Evolutionary conservation across 2,797 vertebrate species (phyloP), one percentile per base, ranked within the genome.

Genomic region (Phalanger gymnotis): DNA sequence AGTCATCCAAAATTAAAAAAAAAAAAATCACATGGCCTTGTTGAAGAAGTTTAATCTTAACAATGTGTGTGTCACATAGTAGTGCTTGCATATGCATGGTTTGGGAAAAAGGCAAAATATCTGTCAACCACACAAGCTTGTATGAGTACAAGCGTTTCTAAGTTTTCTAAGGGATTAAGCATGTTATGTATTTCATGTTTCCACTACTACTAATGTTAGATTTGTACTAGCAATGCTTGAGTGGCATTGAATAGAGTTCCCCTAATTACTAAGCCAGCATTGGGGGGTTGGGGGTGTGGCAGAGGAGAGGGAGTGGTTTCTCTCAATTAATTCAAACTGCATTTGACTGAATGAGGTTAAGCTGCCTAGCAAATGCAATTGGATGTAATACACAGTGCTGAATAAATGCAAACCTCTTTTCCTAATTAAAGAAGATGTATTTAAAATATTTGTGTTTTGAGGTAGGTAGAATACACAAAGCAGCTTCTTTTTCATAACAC

Each of bases 401-500:
- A 94, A 92, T 58, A 90, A 94, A 90, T 52, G 4, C 1, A 92
- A 95, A 30, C 27, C 92, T n/a, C 47, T 95, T 93, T 94, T 90
- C 28, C 54, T 90, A 53, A 25, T 89, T 93, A 90, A 55, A 96
- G 40, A 92, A 54, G 30, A 91, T 92, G 51, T 92, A 94, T 22
- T 34, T 89, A 93, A 93, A 95, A 87, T 53, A 93, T 0, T 54
- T 96, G 13, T 54, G 51, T 56, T 95, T 91, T 90, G 92, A 92
- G 30, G 14, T n/a, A 95, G 52, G 54, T 58, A 94, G 55, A 96
- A 91, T 30, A 93, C 0, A 54, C 31, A 34, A 81, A 81, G n/a
- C 5, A n/a, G 27, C 90, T 96, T 90, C 57, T 93, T 96, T 94
- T 93, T 92, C 90, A 95, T 91, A 28, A 91, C 16, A 81, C n/a